These are phyloP conservation scores for Stratiolaelaps scimitus DNA, from an alignment of 1,140 invertebrate species.

Conservation along the genomic window DNA sequence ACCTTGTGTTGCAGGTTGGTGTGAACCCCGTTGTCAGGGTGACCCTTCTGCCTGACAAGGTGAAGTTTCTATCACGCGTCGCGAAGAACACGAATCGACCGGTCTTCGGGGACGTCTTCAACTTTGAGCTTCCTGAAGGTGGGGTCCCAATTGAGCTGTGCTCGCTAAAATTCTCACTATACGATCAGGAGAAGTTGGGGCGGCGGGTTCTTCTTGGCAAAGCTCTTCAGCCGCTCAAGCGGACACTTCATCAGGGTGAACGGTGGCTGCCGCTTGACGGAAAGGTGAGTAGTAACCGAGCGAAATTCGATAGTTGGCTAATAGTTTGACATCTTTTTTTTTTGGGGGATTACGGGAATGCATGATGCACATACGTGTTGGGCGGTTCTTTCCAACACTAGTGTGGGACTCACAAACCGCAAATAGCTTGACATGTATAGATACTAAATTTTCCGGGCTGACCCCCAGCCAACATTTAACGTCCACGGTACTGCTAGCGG, in stretches of 20 bases:
- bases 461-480: no score
- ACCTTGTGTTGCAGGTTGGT: neutral
- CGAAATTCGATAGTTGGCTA: no score
- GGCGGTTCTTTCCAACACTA: no score
- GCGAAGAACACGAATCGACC: neutral
- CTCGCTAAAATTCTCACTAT: neutral
- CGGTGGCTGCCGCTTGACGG: constrained; percentile 1
- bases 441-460: no score
- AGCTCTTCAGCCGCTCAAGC: neutral
- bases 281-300: no score
- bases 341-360: no score
- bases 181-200: constrained; percentile 12
- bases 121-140: neutral
- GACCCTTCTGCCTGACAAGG: neutral
- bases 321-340: no score
- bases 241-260: neutral
- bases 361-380: no score
- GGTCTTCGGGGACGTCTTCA: constrained; percentile 12
- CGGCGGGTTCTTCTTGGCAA: neutral
- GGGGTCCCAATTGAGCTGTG: neutral
- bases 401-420: no score
- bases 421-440: no score
- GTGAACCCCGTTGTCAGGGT: constrained; percentile 10
- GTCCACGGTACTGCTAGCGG: no score
- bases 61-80: neutral